phyloP scores from a whole-genome alignment of 2,888 invertebrate species.

The Schizotus pectinicornis region DNA sequence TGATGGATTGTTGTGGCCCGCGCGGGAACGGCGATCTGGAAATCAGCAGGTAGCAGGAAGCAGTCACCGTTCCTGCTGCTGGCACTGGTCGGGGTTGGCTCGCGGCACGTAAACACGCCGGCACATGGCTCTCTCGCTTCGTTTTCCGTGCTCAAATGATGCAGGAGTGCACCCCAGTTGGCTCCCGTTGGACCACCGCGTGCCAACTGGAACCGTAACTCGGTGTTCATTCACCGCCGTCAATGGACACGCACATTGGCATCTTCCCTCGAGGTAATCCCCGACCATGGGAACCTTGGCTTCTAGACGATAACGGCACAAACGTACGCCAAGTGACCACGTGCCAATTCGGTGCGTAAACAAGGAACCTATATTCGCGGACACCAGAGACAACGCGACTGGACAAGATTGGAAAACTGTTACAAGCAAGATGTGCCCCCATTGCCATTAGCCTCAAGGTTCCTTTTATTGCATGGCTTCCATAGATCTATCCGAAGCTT shows the following conservation, averaged over 20 bases:
- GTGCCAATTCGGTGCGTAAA: conserved; percentile 11
- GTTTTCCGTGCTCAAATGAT: neutral
- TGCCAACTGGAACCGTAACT: conserved; percentile 53
- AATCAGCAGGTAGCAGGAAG: conserved; percentile 11
- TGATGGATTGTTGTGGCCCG: neutral
- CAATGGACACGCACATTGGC: conserved; percentile 49
- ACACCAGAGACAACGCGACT: too few relatives aligned
- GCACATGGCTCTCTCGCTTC: conserved; percentile 1
- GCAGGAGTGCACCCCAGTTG: conserved; percentile 44
- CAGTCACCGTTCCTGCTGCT: conserved; percentile 2
- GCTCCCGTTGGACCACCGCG: conserved; percentile 47
- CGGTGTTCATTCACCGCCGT: conserved; percentile 26
- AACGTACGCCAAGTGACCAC: conserved; percentile 16
- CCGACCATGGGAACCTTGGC: conserved; percentile 43
- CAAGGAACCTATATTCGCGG: too few relatives aligned
- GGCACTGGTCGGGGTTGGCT: conserved; percentile 22
- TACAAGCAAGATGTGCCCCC: too few relatives aligned
- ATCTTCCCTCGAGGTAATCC: conserved; percentile 35
- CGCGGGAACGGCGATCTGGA: neutral
- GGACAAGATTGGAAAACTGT: too few relatives aligned
- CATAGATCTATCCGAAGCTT: too few relatives aligned
- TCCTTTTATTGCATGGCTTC: too few relatives aligned
- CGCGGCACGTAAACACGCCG: conserved; percentile 17
- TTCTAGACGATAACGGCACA: conserved; percentile 41
- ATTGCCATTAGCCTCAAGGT: too few relatives aligned